phyloP scores from a whole-genome alignment of 64 coral and sea anemone genomes.

The Trachythela sp. region DNA sequence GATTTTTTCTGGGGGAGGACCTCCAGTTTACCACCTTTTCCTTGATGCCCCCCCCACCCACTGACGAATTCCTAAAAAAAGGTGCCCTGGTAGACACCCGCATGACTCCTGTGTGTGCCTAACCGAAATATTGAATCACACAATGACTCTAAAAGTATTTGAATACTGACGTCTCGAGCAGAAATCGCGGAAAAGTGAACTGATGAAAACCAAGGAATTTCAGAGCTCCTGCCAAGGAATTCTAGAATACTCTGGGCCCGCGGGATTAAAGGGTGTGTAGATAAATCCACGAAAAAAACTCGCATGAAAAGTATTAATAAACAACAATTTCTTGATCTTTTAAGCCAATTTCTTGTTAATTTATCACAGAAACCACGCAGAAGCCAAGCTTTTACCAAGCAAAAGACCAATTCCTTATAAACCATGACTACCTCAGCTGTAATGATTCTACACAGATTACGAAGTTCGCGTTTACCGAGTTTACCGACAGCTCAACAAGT shows the following conservation, averaged over 20 bases:
- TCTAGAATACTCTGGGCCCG: background rate
- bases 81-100: too few relatives aligned
- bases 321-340: background rate
- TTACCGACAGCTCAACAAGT: slow-evolving; percentile 8
- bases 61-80: too few relatives aligned
- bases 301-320: background rate
- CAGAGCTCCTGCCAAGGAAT: background rate
- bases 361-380: background rate
- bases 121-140: too few relatives aligned
- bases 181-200: too few relatives aligned
- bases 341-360: background rate
- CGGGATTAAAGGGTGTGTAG: background rate
- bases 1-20: too few relatives aligned
- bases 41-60: too few relatives aligned
- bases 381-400: background rate
- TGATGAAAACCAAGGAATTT: background rate
- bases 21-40: too few relatives aligned
- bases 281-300: background rate
- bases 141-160: too few relatives aligned
- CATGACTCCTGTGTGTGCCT: too few relatives aligned
- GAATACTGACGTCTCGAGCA: too few relatives aligned
- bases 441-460: background rate
- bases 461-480: background rate
- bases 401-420: background rate
- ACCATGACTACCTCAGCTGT: background rate